phyloP scores from a whole-genome alignment of 1,140 invertebrate species.

The Acyrthosiphon pisum region DNA sequence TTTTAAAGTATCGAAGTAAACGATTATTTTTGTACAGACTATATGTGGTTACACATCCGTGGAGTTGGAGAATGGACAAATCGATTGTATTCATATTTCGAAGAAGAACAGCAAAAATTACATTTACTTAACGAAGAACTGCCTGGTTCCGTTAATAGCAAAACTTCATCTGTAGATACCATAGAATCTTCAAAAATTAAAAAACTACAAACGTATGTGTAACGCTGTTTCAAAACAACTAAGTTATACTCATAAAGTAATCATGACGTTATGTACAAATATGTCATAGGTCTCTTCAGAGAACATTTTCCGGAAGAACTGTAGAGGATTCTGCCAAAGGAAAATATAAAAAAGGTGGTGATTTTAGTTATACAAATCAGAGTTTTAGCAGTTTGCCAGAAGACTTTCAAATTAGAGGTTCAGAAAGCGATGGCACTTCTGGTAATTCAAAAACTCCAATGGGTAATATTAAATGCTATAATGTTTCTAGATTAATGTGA shows the following conservation, averaged over 20 bases:
- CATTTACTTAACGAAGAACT: slow-evolving; percentile 69
- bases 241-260: background rate
- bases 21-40: slow-evolving; percentile 69
- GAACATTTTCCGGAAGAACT: slow-evolving; percentile 66
- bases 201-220: slow-evolving; percentile 53
- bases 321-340: slow-evolving; percentile 64
- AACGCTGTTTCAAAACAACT: background rate
- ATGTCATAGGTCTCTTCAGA: slow-evolving; percentile 62
- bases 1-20: slow-evolving; percentile 1
- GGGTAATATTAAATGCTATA: slow-evolving; percentile 48
- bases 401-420: slow-evolving; percentile 60
- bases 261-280: background rate
- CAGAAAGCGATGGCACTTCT: slow-evolving; percentile 60
- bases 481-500: background rate
- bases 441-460: slow-evolving; percentile 56
- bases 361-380: slow-evolving; percentile 67
- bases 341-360: slow-evolving; percentile 61
- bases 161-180: slow-evolving; percentile 61
- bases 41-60: slow-evolving; percentile 92
- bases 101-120: slow-evolving; percentile 77
- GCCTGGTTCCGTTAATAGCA: slow-evolving; percentile 61
- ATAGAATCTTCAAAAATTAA: slow-evolving; percentile 49
- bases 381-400: slow-evolving; percentile 65
- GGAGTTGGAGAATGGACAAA: slow-evolving; percentile 96
- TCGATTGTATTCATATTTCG: slow-evolving; percentile 86